phyloP scores from a whole-genome alignment of 1,140 invertebrate genomes.

The Mycetomoellerius zeteki region DNA sequence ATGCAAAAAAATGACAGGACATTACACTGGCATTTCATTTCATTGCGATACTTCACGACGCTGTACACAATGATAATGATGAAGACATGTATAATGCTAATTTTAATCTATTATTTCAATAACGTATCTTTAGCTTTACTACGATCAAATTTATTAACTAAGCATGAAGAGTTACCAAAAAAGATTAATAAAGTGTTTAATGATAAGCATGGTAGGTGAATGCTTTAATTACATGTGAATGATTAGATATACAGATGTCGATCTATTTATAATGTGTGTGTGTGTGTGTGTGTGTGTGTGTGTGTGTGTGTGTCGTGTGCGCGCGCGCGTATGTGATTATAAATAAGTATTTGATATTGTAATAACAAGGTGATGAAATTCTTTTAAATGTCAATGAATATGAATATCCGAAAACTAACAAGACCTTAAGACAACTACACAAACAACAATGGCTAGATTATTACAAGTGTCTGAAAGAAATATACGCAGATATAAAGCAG shows the following conservation, averaged over 20 bases:
- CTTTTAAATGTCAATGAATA: constrained; percentile 81
- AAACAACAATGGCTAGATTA: constrained; percentile 86
- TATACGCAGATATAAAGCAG: constrained; percentile 76
- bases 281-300: too few species aligned
- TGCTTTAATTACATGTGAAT: background rate
- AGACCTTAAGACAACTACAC: constrained; percentile 80
- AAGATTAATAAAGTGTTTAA: constrained; percentile 72
- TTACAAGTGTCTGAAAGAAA: constrained; percentile 85
- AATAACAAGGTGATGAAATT: constrained; percentile 76
- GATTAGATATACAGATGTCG: background rate
- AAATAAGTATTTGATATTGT: background rate
- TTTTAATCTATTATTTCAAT: constrained; percentile 35
- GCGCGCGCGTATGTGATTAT: background rate
- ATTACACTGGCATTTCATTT: background rate
- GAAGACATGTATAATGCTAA: background rate
- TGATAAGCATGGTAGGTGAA: constrained; percentile 56
- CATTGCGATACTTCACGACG: constrained; percentile 13
- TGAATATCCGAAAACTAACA: constrained; percentile 86
- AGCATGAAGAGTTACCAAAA: constrained; percentile 76
- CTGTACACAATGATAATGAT: background rate
- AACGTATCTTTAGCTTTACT: constrained; percentile 13
- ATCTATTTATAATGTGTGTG: too few species aligned
- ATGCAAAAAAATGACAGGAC: background rate
- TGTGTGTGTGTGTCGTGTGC: too few species aligned
- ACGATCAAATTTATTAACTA: constrained; percentile 53